Percentiles rank a stretch among this genome's conserved stretches.
phyloP scores from a whole-genome alignment of 2,113 vertebrate species.

The Corydoras maculifer region DNA sequence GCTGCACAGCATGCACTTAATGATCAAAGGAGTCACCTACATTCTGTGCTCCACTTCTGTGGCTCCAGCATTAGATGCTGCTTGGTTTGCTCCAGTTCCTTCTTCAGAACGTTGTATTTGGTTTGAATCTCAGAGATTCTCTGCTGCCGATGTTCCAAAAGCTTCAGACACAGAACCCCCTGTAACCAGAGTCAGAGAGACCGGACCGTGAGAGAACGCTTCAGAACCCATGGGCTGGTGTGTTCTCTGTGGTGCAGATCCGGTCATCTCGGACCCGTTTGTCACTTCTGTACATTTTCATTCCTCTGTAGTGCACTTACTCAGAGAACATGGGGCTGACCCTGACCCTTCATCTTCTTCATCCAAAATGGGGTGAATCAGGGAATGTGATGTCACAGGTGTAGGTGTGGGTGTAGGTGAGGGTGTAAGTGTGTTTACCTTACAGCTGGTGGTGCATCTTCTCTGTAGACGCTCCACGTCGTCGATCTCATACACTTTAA shows the following conservation, averaged over 20 bases:
- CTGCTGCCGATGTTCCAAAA: slow-evolving; percentile 90
- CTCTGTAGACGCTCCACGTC: slow-evolving; percentile 90
- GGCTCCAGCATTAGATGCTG: slow-evolving; percentile 95
- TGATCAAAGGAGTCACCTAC: slow-evolving; percentile 64
- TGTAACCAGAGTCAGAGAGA: slow-evolving; percentile 43
- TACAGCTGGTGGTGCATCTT: slow-evolving; percentile 69
- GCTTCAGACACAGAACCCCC: slow-evolving; percentile 79
- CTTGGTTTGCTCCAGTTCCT: slow-evolving; percentile 91
- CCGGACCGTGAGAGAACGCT: no score
- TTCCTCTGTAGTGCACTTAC: no score
- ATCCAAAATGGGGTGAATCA: no score
- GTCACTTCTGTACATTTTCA: no score
- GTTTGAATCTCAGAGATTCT: slow-evolving; percentile 87
- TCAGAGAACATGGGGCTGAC: no score
- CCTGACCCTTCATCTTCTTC: no score
- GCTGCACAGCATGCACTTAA: no score
- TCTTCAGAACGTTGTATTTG: slow-evolving; percentile 92
- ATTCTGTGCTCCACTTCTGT: slow-evolving; percentile 91
- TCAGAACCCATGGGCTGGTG: no score
- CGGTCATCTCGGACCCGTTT: no score
- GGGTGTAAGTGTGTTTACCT: slow-evolving; percentile 65
- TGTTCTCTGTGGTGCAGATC: no score
- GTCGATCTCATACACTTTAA: slow-evolving; percentile 98
- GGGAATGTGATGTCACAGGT: no score
- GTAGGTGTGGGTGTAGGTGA: no score